Conservation (phyloP, 1,140 invertebrate genomes). For the Hormaphis cornu region DNA sequence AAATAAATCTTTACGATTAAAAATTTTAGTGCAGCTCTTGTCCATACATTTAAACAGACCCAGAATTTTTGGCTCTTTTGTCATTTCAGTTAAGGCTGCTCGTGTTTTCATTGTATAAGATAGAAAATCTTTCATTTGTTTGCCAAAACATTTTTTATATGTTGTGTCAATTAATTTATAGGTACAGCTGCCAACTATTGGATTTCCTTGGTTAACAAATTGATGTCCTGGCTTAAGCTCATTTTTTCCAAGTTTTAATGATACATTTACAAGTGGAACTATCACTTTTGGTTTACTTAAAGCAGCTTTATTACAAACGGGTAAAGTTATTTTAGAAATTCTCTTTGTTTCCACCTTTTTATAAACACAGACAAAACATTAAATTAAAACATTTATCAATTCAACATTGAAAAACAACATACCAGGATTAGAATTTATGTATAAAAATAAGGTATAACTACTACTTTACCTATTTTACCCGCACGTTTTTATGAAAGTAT, state of each 20-base stretch:
- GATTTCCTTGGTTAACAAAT: background rate
- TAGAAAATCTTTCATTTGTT: background rate
- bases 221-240: background rate
- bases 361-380: too few relatives aligned
- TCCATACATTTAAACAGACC: constrained; percentile 27
- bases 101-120: constrained; percentile 4
- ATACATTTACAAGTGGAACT: too few relatives aligned
- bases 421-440: too few relatives aligned
- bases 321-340: too few relatives aligned
- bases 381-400: too few relatives aligned
- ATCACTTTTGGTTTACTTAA: too few relatives aligned
- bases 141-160: background rate
- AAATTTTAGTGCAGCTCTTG: constrained; percentile 9
- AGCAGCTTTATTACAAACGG: too few relatives aligned
- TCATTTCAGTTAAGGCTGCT: constrained; percentile 1
- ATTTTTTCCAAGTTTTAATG: background rate
- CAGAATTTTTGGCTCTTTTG: background rate
- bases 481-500: too few relatives aligned
- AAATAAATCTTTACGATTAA: background rate
- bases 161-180: background rate
- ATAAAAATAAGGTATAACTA: too few relatives aligned
- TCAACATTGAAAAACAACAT: too few relatives aligned
- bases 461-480: too few relatives aligned
- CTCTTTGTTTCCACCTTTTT: too few relatives aligned
- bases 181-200: background rate